Evolutionary conservation across 2,797 vertebrate species (phyloP).

Genomic region (Hippocampus kuda): DNA sequence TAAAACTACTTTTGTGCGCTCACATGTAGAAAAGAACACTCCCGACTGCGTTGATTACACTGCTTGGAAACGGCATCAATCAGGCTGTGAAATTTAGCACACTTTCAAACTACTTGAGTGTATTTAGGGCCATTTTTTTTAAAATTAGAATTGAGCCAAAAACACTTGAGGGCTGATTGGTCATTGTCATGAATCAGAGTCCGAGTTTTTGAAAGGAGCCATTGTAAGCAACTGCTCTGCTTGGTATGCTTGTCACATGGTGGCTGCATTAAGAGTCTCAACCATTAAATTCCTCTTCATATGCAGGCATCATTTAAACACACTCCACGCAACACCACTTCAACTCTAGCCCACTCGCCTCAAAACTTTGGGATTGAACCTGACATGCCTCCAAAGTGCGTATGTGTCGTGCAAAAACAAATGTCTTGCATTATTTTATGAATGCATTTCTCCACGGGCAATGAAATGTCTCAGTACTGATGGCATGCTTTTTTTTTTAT

Average conservation of each 20-base stretch:
- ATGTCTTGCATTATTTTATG: conserved; percentile 2
- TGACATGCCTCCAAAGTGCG: neutral
- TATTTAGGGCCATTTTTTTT: neutral
- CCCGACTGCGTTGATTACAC: neutral
- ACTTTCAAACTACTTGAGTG: neutral
- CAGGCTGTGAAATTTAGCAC: conserved; percentile 11
- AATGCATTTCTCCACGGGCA: neutral
- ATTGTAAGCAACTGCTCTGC: neutral
- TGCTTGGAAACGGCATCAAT: conserved; percentile 41
- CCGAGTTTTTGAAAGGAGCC: neutral
- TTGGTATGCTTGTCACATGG: conserved; percentile 6
- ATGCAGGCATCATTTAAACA: conserved; percentile 5
- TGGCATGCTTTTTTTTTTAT: neutral
- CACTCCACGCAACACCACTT: conserved; percentile 2
- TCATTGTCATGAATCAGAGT: neutral
- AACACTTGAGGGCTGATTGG: neutral
- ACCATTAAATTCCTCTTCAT: conserved; percentile 1
- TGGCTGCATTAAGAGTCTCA: neutral
- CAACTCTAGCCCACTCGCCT: neutral
- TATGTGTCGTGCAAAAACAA: neutral
- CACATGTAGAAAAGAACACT: neutral
- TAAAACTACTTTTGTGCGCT: neutral
- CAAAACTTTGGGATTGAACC: conserved; percentile 1
- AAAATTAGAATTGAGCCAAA: neutral
- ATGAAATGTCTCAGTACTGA: neutral